These are phyloP conservation scores for Philypnodon macrostomus DNA, from an alignment of 2,797 vertebrate species.

Conservation along the genomic window DNA sequence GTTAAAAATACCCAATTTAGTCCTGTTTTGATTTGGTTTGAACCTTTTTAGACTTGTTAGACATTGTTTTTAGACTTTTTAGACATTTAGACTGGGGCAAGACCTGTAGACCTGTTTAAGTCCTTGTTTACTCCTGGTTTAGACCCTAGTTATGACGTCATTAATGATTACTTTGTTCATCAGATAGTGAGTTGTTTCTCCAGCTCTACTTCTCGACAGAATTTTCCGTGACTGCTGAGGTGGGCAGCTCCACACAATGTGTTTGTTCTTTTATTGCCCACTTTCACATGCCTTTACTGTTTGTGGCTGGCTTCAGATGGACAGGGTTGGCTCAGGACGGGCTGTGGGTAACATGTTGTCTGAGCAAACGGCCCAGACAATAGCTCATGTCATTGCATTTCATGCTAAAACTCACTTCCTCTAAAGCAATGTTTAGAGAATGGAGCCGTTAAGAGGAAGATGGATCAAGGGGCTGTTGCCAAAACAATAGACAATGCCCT, in stretches of 20 bases:
- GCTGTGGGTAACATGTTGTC: conserved; percentile 33
- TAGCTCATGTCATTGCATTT: neutral
- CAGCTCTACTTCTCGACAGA: neutral
- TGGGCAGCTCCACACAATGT: conserved; percentile 60
- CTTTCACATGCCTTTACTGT: conserved; percentile 48
- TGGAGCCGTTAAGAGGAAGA: conserved; percentile 8
- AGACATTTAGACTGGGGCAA: no score
- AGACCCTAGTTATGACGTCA: no score
- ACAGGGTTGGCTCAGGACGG: conserved; percentile 26
- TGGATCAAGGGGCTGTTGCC: neutral
- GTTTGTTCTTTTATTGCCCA: conserved; percentile 56
- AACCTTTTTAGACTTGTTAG: no score
- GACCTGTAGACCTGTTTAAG: no score
- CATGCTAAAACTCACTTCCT: neutral
- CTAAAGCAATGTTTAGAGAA: conserved; percentile 10
- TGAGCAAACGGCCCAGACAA: conserved; percentile 33
- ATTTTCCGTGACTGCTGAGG: conserved; percentile 31
- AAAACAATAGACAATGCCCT: conserved; percentile 17
- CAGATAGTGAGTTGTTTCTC: no score
- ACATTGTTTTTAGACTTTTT: no score
- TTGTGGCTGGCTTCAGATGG: conserved; percentile 35
- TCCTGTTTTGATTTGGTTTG: no score
- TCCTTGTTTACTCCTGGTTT: no score
- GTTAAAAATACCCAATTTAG: no score
- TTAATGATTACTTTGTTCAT: no score